Conservation (phyloP, 2,888 invertebrate species). For the Volucella inflata region DNA sequence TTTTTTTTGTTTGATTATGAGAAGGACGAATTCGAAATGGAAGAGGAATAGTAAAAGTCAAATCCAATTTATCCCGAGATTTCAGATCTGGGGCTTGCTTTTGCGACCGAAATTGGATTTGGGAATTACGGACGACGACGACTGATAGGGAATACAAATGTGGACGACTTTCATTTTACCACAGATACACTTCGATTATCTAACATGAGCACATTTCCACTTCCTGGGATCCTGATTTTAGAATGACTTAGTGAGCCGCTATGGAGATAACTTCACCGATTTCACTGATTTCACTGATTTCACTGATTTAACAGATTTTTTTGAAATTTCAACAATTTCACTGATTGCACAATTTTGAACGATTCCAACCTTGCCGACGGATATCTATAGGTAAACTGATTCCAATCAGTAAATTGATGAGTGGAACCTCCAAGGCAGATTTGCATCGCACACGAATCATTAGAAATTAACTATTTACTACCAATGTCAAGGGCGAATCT, state of each 20-base stretch:
- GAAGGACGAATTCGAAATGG: constrained; percentile 14
- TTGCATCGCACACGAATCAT: constrained; percentile 31
- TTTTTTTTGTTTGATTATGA: constrained; percentile 25
- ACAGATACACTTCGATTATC: constrained; percentile 39
- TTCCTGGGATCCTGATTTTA: neutral
- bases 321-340: constrained; percentile 2
- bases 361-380: constrained; percentile 49
- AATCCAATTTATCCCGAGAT: constrained; percentile 34
- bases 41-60: constrained; percentile 41
- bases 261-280: neutral
- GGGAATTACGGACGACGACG: constrained; percentile 21
- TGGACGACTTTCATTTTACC: constrained; percentile 29
- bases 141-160: constrained; percentile 52
- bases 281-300: constrained; percentile 5
- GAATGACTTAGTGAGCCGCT: neutral
- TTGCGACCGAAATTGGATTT: constrained; percentile 55
- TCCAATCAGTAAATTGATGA: constrained; percentile 43
- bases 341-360: neutral
- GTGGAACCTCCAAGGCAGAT: constrained; percentile 21
- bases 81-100: constrained; percentile 37
- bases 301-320: neutral
- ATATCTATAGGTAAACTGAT: constrained; percentile 62
- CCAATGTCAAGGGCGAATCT: constrained; percentile 29
- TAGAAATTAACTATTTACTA: constrained; percentile 23
- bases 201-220: constrained; percentile 36